Evolutionary conservation across 2,888 invertebrate genomes (phyloP), one percentile per base, ranked within the genome.

Genomic region (Dendrolimus pini): DNA sequence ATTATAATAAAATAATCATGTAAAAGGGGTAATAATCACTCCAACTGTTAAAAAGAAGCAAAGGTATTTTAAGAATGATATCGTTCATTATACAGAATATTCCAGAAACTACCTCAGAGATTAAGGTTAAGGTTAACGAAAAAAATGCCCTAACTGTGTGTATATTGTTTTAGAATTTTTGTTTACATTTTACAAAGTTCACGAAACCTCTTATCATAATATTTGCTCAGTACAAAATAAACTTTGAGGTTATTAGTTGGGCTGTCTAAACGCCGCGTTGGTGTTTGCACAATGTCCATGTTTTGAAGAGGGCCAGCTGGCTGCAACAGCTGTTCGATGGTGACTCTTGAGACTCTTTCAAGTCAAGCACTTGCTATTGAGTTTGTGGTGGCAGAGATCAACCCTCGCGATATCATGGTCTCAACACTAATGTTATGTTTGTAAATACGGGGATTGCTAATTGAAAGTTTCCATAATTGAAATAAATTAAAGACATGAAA

Each of bases 281-380:
- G 52, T 59, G 59, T 59, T 59, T 59, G 57, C 57, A 55, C 54
- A 59, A 59, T 55, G 54, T 47, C 53, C 59, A 41, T 59, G 55
- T 59, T 60, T 59, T 64, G 66, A 63, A 56, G 54, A 58, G 58
- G 60, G 55, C 57, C 69, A 67, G 67, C 69, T 67, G 69, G 65
- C 61, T 60, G 65, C 55, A 57, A 63, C 69, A 69, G 67, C 67
- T 69, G 69, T 59, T 58, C 57, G 18, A 41, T 55, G 63, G 64
- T 64, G 59, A 60, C 66, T 66, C 65, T 67, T 55, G 65, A 69
- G 65, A 65, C 63, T 66, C 60, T 62, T 59, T 62, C 64, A 59
- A 65, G 65, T 68, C 67, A 68, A 67, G 68, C 61, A 58, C 57
- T 61, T 60, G 47, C 12, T 47, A 30, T 30, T 30, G 30, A 30